Conservation (phyloP, 64 coral and sea anemone genomes). For the Pocillopora verrucosa region DNA sequence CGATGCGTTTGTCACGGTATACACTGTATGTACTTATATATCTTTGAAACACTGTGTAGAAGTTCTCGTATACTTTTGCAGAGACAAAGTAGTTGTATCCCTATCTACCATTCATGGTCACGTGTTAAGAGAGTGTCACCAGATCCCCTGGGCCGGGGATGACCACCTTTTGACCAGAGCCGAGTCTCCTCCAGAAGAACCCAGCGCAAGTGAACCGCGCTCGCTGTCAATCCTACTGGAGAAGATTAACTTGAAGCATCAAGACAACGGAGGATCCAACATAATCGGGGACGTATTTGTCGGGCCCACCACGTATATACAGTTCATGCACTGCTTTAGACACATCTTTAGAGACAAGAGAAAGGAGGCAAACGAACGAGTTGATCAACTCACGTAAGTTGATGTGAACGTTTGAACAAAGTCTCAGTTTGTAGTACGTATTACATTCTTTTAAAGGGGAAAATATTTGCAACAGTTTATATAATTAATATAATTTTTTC, state of each 20-base stretch:
- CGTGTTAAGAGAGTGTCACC: constrained; percentile 90
- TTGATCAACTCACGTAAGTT: constrained; percentile 75
- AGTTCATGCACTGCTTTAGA: constrained; percentile 91
- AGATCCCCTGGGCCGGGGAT: constrained; percentile 89
- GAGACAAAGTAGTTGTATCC: constrained; percentile 79
- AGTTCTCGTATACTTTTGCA: constrained; percentile 9
- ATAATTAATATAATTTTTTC: no score
- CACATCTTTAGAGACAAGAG: constrained; percentile 89
- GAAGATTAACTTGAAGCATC: constrained; percentile 78
- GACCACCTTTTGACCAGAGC: constrained; percentile 3
- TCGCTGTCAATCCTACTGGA: constrained; percentile 76
- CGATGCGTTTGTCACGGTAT: no score
- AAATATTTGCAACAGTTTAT: no score
- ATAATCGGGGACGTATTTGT: constrained; percentile 78
- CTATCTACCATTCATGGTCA: constrained; percentile 88
- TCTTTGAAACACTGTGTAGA: no score
- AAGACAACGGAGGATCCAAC: constrained; percentile 34
- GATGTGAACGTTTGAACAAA: background rate
- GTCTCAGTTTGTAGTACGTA: no score
- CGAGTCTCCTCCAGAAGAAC: constrained; percentile 39
- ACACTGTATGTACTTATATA: no score
- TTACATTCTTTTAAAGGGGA: no score
- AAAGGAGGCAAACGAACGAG: constrained; percentile 59
- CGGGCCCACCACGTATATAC: constrained; percentile 88
- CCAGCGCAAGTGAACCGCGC: constrained; percentile 31